Evolutionary conservation across 2,888 invertebrate species (phyloP).

Genomic region (Oxystoma pomonae): DNA sequence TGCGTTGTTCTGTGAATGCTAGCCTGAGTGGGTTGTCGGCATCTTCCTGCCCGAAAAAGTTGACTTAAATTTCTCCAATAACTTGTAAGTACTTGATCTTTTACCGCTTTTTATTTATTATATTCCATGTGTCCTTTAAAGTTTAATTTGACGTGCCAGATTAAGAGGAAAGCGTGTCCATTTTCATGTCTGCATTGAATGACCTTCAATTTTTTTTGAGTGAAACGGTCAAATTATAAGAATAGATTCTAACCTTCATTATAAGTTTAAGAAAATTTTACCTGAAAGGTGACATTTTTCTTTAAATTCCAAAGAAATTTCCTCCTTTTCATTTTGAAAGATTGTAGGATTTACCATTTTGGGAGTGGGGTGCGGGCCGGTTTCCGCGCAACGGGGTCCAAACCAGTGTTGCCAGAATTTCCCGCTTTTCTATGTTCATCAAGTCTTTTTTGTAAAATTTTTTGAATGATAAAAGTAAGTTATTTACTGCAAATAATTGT

Average conservation of each 20-base stretch:
- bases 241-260: not conserved
- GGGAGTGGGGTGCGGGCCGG: not conserved
- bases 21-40: constrained; percentile 36
- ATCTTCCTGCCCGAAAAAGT: constrained; percentile 39
- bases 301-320: not conserved
- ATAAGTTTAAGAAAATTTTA: not conserved
- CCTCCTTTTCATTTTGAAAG: not conserved
- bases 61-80: constrained; percentile 37
- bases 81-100: constrained; percentile 38
- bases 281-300: not conserved
- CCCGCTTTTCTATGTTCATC: too few species aligned
- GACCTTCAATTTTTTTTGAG: not conserved
- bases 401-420: not conserved
- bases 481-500: too few species aligned
- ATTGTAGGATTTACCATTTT: too few species aligned
- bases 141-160: too few species aligned
- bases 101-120: too few species aligned
- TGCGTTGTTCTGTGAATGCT: constrained; percentile 30
- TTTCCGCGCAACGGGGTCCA: not conserved
- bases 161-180: not conserved
- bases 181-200: not conserved
- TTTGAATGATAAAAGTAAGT: too few species aligned
- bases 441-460: too few species aligned
- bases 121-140: too few species aligned
- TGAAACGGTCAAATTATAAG: not conserved